These are phyloP conservation scores for Pseudococcus viburni DNA, from an alignment of 2,888 invertebrate species.

Conservation along the genomic window DNA sequence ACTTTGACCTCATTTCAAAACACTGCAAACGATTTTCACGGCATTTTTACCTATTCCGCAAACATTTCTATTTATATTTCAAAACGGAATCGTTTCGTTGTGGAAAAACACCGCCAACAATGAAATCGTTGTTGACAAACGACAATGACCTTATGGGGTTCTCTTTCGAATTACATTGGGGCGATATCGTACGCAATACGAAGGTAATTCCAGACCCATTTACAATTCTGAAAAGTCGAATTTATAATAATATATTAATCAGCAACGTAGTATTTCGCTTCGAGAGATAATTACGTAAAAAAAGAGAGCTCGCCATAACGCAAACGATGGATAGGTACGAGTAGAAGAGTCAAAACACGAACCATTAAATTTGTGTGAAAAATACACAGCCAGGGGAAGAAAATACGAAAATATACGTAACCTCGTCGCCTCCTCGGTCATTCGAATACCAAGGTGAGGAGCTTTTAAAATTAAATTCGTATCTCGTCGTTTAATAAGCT, in stretches of 20 bases:
- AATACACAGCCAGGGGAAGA: neutral
- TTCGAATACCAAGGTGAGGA: neutral
- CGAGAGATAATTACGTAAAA: constrained; percentile 53
- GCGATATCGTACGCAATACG: neutral
- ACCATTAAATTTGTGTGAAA: constrained; percentile 1
- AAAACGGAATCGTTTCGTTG: too few relatives aligned
- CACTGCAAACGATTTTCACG: too few relatives aligned
- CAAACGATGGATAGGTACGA: neutral
- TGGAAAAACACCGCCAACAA: neutral
- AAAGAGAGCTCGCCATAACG: neutral
- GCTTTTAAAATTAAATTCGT: constrained; percentile 44
- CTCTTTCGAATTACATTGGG: neutral
- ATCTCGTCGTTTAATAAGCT: constrained; percentile 26
- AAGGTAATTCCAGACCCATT: constrained; percentile 12
- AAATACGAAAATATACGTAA: constrained; percentile 14
- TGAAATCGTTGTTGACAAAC: neutral
- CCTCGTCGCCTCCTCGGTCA: neutral
- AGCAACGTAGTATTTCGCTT: constrained; percentile 59
- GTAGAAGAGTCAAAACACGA: neutral
- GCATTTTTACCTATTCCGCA: too few relatives aligned
- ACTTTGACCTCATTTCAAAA: too few relatives aligned
- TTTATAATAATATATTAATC: constrained; percentile 60
- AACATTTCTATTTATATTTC: too few relatives aligned
- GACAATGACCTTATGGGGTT: neutral
- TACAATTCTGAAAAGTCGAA: neutral